Percentiles rank a stretch among this genome's conserved stretches.
phyloP scores from a whole-genome alignment of 2,797 vertebrate species.

The Poeciliopsis infans region DNA sequence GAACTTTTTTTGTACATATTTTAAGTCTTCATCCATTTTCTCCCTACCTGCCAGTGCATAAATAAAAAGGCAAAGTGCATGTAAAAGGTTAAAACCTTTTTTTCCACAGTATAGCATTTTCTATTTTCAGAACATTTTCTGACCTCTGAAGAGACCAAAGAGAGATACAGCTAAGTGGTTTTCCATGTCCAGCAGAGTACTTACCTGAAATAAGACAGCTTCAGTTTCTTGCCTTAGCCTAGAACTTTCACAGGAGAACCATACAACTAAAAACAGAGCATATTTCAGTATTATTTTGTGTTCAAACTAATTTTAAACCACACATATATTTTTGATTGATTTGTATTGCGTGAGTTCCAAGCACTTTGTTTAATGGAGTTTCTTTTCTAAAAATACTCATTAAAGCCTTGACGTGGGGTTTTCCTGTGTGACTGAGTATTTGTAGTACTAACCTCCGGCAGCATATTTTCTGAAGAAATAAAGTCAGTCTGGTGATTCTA shows the following conservation, averaged over 20 bases:
- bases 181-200: constrained; percentile 65
- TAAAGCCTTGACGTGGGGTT: neutral
- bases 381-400: constrained; percentile 12
- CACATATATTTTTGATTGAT: constrained; percentile 3
- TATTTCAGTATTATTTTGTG: constrained; percentile 53
- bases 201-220: constrained; percentile 53
- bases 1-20: fast-evolving
- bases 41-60: neutral
- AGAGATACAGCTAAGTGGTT: constrained; percentile 59
- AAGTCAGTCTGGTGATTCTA: neutral
- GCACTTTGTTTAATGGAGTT: neutral
- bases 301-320: constrained; percentile 12
- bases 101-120: neutral
- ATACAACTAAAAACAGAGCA: constrained; percentile 44
- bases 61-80: neutral
- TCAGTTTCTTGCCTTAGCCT: constrained; percentile 43
- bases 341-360: constrained; percentile 9
- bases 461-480: constrained; percentile 8
- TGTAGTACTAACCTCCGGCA: neutral
- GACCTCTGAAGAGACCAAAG: constrained; percentile 40
- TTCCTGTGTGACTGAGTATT: constrained; percentile 18
- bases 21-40: neutral
- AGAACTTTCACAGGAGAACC: constrained; percentile 27
- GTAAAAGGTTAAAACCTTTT: neutral
- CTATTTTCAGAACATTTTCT: constrained; percentile 13